phyloP scores from a whole-genome alignment of 2,888 invertebrate genomes.

The Sacculina carcini region DNA sequence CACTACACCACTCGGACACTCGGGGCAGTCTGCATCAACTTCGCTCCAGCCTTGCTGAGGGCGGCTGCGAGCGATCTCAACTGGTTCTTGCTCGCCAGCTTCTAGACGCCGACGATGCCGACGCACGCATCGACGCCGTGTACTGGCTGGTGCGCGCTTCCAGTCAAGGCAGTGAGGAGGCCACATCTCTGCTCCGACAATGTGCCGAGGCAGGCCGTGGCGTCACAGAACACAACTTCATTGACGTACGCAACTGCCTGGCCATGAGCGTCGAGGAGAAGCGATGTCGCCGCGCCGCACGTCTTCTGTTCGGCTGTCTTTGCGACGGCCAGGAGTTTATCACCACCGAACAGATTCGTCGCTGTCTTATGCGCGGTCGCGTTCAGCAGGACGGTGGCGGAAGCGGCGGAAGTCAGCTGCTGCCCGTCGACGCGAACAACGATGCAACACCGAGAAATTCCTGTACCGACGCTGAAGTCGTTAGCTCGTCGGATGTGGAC shows the following conservation, averaged over 20 bases:
- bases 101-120: constrained; percentile 24
- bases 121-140: constrained; percentile 32
- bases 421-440: neutral
- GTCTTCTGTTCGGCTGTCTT: constrained; percentile 50
- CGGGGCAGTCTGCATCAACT: constrained; percentile 16
- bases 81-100: constrained; percentile 59
- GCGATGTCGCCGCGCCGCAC: constrained; percentile 57
- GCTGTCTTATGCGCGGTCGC: neutral
- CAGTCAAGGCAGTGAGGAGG: constrained; percentile 67
- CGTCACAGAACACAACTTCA: constrained; percentile 41
- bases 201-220: constrained; percentile 22
- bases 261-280: constrained; percentile 64
- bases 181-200: constrained; percentile 38
- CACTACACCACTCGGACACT: constrained; percentile 15
- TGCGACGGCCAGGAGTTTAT: constrained; percentile 66
- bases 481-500: neutral
- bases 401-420: too few relatives aligned
- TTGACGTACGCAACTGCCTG: constrained; percentile 47
- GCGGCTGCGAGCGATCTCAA: constrained; percentile 69
- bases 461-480: neutral
- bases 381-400: neutral
- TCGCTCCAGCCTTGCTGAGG: constrained; percentile 35
- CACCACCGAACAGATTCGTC: constrained; percentile 42
- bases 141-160: constrained; percentile 82
- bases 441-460: neutral